Evolutionary conservation across 2,888 invertebrate genomes (phyloP).

Genomic region (Diadegma fenestrale): DNA sequence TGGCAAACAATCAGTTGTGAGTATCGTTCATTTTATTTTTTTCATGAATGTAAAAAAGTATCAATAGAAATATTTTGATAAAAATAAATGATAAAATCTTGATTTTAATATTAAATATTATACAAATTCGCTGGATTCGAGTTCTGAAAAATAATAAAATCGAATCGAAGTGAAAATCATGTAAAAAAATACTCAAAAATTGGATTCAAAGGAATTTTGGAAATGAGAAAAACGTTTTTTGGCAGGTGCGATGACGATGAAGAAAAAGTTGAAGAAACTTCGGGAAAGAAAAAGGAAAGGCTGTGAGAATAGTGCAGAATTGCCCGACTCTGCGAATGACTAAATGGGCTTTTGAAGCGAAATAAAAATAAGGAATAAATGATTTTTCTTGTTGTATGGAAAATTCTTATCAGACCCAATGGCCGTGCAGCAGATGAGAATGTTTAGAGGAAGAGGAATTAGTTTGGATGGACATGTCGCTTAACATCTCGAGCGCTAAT

Average conservation of each 20-base stretch:
- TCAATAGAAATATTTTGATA: no score
- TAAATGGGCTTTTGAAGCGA: background rate
- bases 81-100: no score
- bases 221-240: conserved; percentile 22
- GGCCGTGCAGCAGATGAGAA: background rate
- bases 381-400: conserved; percentile 7
- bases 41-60: conserved; percentile 9
- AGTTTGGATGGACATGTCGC: background rate
- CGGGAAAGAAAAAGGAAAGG: conserved; percentile 73
- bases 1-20: conserved; percentile 79
- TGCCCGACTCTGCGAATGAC: conserved; percentile 11
- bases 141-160: background rate
- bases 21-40: conserved; percentile 55
- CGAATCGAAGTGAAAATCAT: no score
- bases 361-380: conserved; percentile 24
- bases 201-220: background rate
- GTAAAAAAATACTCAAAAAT: no score
- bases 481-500: conserved; percentile 68
- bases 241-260: conserved; percentile 78
- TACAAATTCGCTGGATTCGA: background rate
- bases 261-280: conserved; percentile 76
- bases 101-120: no score
- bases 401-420: background rate
- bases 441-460: background rate
- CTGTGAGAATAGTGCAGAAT: conserved; percentile 31